These are phyloP conservation scores for Lindbergichthys nudifrons DNA, from an alignment of 2,797 vertebrate species.

Conservation along the genomic window DNA sequence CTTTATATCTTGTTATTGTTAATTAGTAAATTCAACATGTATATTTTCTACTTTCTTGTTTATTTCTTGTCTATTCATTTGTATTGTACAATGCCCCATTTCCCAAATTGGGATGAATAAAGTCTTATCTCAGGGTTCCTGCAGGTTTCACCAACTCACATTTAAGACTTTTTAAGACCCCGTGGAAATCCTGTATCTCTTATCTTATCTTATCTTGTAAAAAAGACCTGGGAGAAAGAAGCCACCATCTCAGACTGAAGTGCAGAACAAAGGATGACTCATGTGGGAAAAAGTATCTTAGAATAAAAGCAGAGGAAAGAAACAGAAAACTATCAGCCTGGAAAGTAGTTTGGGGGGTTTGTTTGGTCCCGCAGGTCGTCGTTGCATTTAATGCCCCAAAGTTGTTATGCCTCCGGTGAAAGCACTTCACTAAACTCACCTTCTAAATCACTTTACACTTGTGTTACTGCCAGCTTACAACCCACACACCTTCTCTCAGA, in stretches of 20 bases:
- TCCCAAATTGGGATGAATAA: too few species aligned
- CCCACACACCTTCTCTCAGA: conserved; percentile 48
- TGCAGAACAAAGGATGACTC: not conserved
- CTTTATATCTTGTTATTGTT: too few species aligned
- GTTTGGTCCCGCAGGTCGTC: not conserved
- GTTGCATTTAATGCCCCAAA: not conserved
- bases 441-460: conserved; percentile 48
- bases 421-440: conserved; percentile 35
- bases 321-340: not conserved
- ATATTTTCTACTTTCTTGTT: too few species aligned
- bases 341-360: not conserved
- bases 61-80: too few species aligned
- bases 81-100: too few species aligned
- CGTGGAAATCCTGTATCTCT: too few species aligned
- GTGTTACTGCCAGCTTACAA: conserved; percentile 40
- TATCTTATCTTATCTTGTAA: too few species aligned
- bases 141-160: too few species aligned
- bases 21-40: too few species aligned
- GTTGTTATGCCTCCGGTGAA: conserved; percentile 13
- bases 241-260: not conserved
- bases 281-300: conserved; percentile 2
- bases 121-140: too few species aligned
- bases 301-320: not conserved
- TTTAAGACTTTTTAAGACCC: too few species aligned
- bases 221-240: not conserved